These are phyloP conservation scores for Aurelia aurita DNA, from an alignment of 30 jellyfish, hydroid and myxozoan genomes.

Conservation along the genomic window DNA sequence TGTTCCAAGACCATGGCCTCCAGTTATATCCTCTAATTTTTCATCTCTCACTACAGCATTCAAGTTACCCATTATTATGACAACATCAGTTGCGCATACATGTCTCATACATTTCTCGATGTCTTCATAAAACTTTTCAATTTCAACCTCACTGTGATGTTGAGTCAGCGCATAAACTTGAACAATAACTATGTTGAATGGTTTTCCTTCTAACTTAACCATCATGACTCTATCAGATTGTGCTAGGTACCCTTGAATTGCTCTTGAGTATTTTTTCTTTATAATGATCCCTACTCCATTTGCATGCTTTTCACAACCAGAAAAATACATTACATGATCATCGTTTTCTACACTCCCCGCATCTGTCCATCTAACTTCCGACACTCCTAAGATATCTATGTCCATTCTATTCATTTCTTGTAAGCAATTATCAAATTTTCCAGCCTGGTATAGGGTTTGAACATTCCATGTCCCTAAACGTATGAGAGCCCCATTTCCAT, in stretches of 20 bases:
- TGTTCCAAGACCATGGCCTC: too few relatives aligned
- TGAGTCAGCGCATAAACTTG: conserved; percentile 52
- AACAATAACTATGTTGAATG: conserved; percentile 16
- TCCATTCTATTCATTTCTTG: conserved; percentile 41
- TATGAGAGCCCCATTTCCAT: conserved; percentile 3
- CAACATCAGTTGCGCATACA: too few relatives aligned
- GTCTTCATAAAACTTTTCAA: conserved; percentile 33
- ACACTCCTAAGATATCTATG: conserved; percentile 3
- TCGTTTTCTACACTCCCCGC: background rate
- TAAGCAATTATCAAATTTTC: conserved; percentile 14
- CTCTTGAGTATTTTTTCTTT: background rate
- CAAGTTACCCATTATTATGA: too few relatives aligned
- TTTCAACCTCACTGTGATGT: conserved; percentile 6
- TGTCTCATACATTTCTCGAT: too few relatives aligned
- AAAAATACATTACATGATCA: background rate
- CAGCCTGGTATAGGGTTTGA: conserved; percentile 18
- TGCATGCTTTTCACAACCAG: conserved; percentile 3
- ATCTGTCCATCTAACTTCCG: conserved; percentile 23
- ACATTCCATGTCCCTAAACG: conserved; percentile 49
- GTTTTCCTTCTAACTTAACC: conserved; percentile 11
- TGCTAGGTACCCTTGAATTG: background rate
- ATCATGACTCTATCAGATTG: conserved; percentile 35
- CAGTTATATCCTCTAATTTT: too few relatives aligned
- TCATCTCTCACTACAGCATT: too few relatives aligned
- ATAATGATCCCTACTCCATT: conserved; percentile 1